Conservation (phyloP, 2,797 vertebrate species). For the Microctenopoma stevenorrisi region DNA sequence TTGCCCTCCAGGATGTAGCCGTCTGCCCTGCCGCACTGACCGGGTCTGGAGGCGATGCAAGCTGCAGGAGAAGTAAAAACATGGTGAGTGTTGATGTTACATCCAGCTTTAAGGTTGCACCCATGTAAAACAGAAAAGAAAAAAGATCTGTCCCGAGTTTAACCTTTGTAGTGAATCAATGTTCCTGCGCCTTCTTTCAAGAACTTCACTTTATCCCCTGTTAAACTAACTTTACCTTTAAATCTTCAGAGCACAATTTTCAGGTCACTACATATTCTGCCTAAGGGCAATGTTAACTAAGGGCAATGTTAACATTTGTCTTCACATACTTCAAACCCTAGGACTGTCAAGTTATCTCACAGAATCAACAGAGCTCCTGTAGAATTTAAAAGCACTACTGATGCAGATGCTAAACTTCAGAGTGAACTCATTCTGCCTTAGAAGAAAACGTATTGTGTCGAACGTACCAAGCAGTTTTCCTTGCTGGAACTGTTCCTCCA, state of each 20-base stretch:
- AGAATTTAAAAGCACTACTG: not conserved
- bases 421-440: not conserved
- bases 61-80: slow-evolving; percentile 76
- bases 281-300: not conserved
- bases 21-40: slow-evolving; percentile 96
- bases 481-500: slow-evolving; percentile 98
- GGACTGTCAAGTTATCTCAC: not conserved
- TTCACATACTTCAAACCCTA: too few species aligned
- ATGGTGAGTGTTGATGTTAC: not conserved
- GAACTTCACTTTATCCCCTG: not conserved
- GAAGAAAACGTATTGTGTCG: not conserved
- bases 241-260: not conserved
- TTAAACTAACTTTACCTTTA: not conserved
- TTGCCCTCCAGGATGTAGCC: slow-evolving; percentile 97
- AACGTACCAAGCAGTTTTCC: slow-evolving; percentile 95
- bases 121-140: not conserved
- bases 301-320: not conserved
- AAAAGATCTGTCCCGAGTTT: too few species aligned
- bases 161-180: too few species aligned
- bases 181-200: not conserved
- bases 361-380: not conserved
- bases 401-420: not conserved
- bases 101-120: not conserved
- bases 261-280: too few species aligned
- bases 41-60: slow-evolving; percentile 94